Evolutionary conservation across 2,888 invertebrate species (phyloP).

Genomic region (Amiota mariae): DNA sequence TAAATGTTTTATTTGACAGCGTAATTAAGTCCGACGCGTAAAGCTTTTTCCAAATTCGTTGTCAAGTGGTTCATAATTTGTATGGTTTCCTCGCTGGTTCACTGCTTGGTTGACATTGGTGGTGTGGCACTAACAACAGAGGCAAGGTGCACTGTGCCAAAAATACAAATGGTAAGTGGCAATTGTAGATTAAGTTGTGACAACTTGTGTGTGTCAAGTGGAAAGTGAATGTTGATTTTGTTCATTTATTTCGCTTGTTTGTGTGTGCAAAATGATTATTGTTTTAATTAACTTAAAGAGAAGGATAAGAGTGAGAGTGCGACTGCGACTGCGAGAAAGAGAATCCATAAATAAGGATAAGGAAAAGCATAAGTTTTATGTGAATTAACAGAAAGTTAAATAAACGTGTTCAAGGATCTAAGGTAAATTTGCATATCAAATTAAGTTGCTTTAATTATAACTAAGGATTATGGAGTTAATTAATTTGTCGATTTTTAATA

Average conservation of each 20-base stretch:
- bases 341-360: not conserved
- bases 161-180: conserved; percentile 10
- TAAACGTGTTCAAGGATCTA: no score
- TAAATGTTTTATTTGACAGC: conserved; percentile 58
- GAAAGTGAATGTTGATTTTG: not conserved
- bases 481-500: no score
- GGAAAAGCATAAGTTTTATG: not conserved
- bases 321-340: no score
- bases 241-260: no score
- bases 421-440: no score
- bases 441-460: no score
- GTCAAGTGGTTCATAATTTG: conserved; percentile 56
- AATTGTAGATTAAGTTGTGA: conserved; percentile 8
- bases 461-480: no score
- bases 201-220: not conserved
- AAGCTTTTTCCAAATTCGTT: conserved; percentile 58
- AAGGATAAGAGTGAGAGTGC: not conserved
- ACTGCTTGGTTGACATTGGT: not conserved
- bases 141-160: not conserved
- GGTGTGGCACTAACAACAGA: no score
- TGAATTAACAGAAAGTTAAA: no score
- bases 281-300: conserved; percentile 4
- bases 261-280: conserved; percentile 4
- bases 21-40: conserved; percentile 56
- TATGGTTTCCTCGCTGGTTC: conserved; percentile 31